Percentiles rank a stretch among this genome's conserved stretches.
These are phyloP conservation scores for Hippocampus kuda DNA, from an alignment of 2,797 vertebrate genomes.

Conservation along the genomic window DNA sequence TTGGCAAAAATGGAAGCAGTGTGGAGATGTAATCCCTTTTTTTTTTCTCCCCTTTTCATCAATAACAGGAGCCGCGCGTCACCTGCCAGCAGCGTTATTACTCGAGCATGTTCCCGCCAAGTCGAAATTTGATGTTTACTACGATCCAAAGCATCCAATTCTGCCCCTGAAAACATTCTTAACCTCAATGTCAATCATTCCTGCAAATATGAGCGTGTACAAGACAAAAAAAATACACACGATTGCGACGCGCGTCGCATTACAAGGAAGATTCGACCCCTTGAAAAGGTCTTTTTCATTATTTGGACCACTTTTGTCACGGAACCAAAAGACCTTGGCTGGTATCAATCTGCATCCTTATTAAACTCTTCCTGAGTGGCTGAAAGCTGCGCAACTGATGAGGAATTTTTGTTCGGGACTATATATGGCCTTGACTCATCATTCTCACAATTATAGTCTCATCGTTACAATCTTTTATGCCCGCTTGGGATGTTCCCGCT, in stretches of 20 bases:
- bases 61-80: conserved; percentile 32
- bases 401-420: conserved; percentile 16
- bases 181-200: neutral
- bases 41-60: conserved; percentile 10
- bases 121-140: conserved; percentile 37
- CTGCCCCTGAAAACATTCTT: neutral
- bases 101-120: conserved; percentile 29
- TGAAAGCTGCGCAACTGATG: conserved; percentile 23
- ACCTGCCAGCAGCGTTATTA: conserved; percentile 26
- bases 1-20: conserved; percentile 50
- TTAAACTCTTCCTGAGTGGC: conserved; percentile 42
- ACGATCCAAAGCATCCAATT: conserved; percentile 17
- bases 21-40: conserved; percentile 44
- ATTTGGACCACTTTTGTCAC: too few relatives aligned
- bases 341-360: conserved; percentile 42
- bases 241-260: neutral
- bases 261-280: too few relatives aligned
- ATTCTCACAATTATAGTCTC: conserved; percentile 25
- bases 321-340: conserved; percentile 40
- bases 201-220: neutral
- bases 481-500: conserved; percentile 38
- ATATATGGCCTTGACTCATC: conserved; percentile 30
- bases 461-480: conserved; percentile 32
- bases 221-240: neutral
- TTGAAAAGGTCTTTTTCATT: too few relatives aligned